Conservation (phyloP, 2,888 invertebrate species). For the Dryomyza anilis region DNA sequence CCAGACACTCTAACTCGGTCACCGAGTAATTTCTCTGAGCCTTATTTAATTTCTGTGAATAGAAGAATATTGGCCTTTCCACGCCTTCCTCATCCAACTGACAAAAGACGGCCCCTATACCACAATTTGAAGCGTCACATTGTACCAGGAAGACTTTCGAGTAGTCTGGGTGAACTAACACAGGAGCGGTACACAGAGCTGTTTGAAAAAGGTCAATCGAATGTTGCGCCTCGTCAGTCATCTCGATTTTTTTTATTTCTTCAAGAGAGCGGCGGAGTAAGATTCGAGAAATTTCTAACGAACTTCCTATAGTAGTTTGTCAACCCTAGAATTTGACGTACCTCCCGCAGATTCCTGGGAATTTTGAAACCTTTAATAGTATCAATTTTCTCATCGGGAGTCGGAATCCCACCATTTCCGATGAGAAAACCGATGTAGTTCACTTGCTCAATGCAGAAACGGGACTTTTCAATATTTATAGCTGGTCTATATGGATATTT, state of each 20-base stretch:
- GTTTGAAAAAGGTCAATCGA: constrained; percentile 27
- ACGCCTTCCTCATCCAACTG: constrained; percentile 17
- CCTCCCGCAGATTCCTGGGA: constrained; percentile 9
- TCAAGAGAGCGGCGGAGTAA: no score
- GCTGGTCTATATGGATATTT: constrained; percentile 6
- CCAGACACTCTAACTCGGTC: no score
- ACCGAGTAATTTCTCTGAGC: constrained; percentile 30
- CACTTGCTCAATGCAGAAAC: neutral
- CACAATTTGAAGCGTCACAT: constrained; percentile 30
- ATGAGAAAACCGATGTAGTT: constrained; percentile 26
- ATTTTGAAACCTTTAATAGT: constrained; percentile 18
- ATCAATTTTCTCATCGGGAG: constrained; percentile 23
- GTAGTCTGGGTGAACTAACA: constrained; percentile 28
- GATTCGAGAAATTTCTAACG: constrained; percentile 3
- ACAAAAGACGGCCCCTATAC: constrained; percentile 25
- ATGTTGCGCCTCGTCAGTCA: constrained; percentile 15
- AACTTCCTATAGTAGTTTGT: constrained; percentile 16
- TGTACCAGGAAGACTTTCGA: constrained; percentile 25
- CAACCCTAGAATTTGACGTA: constrained; percentile 25
- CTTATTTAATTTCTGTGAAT: constrained; percentile 29
- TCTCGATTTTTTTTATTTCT: no score
- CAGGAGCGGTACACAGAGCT: constrained; percentile 12
- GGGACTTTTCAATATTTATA: constrained; percentile 11
- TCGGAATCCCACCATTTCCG: constrained; percentile 11
- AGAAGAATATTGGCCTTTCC: constrained; percentile 26